Conservation (phyloP, 2,113 vertebrate species). For the Notechis scutatus region DNA sequence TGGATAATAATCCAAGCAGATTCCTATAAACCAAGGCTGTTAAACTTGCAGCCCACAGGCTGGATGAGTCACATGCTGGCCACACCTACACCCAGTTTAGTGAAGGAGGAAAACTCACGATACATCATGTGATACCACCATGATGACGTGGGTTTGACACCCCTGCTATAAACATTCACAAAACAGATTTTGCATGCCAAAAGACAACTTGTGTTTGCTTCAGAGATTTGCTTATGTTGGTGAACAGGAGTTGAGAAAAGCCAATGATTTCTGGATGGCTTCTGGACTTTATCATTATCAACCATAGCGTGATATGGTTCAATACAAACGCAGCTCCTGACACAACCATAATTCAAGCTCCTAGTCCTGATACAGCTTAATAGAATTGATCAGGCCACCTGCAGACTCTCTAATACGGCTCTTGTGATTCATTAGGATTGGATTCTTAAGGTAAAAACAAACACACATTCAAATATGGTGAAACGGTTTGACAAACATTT, state of each 20-base stretch:
- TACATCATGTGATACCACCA: too few relatives aligned
- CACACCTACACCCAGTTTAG: too few relatives aligned
- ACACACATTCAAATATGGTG: not conserved
- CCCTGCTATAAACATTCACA: not conserved
- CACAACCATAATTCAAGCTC: not conserved
- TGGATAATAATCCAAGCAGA: not conserved
- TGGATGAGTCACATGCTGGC: too few relatives aligned
- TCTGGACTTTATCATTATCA: not conserved
- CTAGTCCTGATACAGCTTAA: not conserved
- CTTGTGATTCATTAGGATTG: not conserved
- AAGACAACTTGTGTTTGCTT: not conserved
- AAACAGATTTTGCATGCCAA: not conserved
- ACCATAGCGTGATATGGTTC: not conserved
- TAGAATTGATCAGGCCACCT: not conserved
- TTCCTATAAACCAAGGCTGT: not conserved
- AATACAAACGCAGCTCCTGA: not conserved
- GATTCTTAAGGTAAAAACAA: not conserved
- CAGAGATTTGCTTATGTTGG: not conserved
- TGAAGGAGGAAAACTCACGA: too few relatives aligned
- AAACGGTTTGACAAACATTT: not conserved
- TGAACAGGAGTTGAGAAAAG: not conserved
- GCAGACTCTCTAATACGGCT: not conserved
- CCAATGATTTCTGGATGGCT: not conserved
- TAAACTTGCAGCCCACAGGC: too few relatives aligned
- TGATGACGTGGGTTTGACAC: too few relatives aligned